Base-by-base conservation (phyloP, 2,797 vertebrate genomes). In the Sparus aurata region DNA sequence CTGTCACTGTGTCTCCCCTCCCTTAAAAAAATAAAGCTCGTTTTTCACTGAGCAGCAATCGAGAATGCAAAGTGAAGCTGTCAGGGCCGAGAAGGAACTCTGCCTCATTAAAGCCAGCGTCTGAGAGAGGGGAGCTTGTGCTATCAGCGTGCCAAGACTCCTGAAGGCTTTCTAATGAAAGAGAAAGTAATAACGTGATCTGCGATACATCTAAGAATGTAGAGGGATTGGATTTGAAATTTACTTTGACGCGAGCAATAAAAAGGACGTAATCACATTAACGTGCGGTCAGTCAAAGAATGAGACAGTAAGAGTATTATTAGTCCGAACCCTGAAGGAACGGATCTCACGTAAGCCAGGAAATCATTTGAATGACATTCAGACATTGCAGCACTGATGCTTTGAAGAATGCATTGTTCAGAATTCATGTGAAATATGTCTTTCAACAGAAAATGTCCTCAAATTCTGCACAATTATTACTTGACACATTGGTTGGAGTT, bases 41-140 rank as follows among this genome's bases (percentile, higher is more conserved):
- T 59, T 63, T 81, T 75, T 75, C 64, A 75, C 27, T 22, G 53
- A 81, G 75, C 78, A 71, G 74, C 38, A 61, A 72, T 83, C 73
- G 59, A 41, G 34, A 89, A 90, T 91, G 85, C 79, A 85, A 82
- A 87, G 79, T 55, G 76, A 83, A 73, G 55, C 73, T 80, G 80
- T 89, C 89, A 54, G 75, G 52, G 58, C 41, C 30, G 80, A 80
- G 75, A 73, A 30, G 75, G 69, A 81, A 45, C 66, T 71, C 18
- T 38, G 41, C 50, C 82, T 91, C 83, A 89, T 92, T 92, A 89
- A 76, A 41, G 11, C 17, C 65, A 30, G 63, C 3, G 64, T 74
- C 69, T 66, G 25, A 49, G 64, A 65, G 22, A 71, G 61, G 65
- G 55, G 59, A 57, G 58, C 27, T 13, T 6, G 67, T 49, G 10